Percentiles rank a stretch among this genome's conserved stretches.
Evolutionary conservation across 2,797 vertebrate genomes (phyloP).

Genomic region (Acanthornis magna): DNA sequence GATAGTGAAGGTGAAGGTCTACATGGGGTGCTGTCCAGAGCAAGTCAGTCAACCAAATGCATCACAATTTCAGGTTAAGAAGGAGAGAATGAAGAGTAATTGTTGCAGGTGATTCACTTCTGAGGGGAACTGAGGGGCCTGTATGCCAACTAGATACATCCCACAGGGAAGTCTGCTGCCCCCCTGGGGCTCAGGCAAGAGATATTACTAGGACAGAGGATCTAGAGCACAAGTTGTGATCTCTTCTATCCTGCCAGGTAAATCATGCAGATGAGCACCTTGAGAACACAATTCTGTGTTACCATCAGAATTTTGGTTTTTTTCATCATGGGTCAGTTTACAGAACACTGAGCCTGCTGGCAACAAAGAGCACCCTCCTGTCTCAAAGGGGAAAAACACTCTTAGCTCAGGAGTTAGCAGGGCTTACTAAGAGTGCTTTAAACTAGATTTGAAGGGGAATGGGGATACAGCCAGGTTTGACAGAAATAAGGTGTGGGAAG

Average conservation of each 20-base stretch:
- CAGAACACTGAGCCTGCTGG: neutral
- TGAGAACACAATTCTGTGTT: neutral
- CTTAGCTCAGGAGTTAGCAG: neutral
- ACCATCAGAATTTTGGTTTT: neutral
- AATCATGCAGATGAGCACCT: neutral
- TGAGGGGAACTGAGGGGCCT: neutral
- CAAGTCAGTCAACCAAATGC: neutral
- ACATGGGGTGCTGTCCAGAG: neutral
- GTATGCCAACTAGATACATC: neutral
- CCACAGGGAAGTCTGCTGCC: neutral
- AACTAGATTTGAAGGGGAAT: neutral
- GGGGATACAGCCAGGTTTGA: neutral
- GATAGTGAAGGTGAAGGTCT: neutral
- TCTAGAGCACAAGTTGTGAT: neutral
- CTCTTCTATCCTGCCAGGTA: neutral
- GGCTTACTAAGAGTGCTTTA: neutral
- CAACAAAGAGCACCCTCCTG: neutral
- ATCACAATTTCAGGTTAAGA: neutral
- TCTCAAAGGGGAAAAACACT: neutral
- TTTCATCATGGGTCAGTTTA: neutral
- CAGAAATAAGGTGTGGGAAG: neutral
- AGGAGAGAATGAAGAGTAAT: neutral
- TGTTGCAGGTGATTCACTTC: neutral
- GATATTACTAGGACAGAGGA: rapidly evolving
- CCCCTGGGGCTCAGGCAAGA: neutral